Evolutionary conservation across 2,888 invertebrate species (phyloP).

Genomic region (Eristalinus sepulchralis): DNA sequence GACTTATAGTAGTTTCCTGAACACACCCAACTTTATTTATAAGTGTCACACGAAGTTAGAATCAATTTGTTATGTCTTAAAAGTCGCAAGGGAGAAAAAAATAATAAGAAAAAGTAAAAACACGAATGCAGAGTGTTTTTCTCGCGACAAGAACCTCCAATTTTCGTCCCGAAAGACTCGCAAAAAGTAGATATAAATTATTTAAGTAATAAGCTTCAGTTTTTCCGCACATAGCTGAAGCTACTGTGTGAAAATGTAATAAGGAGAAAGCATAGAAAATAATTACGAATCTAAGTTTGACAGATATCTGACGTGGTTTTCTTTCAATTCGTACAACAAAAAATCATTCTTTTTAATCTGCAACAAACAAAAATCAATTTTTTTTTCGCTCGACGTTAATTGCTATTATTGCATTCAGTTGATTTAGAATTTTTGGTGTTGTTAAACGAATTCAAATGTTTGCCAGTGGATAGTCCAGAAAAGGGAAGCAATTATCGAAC

Average conservation of each 20-base stretch:
- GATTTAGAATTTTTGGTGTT: conserved; percentile 18
- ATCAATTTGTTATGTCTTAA: not conserved
- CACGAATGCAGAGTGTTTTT: conserved; percentile 32
- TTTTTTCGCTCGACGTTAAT: conserved; percentile 26
- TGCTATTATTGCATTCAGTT: conserved; percentile 3
- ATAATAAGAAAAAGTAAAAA: conserved; percentile 31
- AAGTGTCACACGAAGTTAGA: not conserved
- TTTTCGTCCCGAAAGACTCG: conserved; percentile 15
- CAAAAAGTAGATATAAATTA: not conserved
- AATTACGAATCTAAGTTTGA: conserved; percentile 26
- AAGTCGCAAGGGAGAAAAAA: not conserved
- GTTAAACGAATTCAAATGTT: conserved; percentile 43
- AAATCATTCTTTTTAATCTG: conserved; percentile 11
- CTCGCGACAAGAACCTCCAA: conserved; percentile 1
- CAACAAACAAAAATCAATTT: conserved; percentile 59
- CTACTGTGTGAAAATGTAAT: conserved; percentile 39
- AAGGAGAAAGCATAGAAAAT: not conserved
- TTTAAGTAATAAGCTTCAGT: not conserved
- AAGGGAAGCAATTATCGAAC: conserved; percentile 16
- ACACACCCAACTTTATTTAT: not conserved
- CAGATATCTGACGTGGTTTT: conserved; percentile 69
- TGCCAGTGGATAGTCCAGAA: conserved; percentile 45
- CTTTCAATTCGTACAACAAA: conserved; percentile 36
- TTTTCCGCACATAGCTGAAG: not conserved
- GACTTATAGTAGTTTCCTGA: too few species aligned